These are phyloP conservation scores for Amazona vittata DNA, from an alignment of 2,113 vertebrate genomes.

Conservation along the genomic window DNA sequence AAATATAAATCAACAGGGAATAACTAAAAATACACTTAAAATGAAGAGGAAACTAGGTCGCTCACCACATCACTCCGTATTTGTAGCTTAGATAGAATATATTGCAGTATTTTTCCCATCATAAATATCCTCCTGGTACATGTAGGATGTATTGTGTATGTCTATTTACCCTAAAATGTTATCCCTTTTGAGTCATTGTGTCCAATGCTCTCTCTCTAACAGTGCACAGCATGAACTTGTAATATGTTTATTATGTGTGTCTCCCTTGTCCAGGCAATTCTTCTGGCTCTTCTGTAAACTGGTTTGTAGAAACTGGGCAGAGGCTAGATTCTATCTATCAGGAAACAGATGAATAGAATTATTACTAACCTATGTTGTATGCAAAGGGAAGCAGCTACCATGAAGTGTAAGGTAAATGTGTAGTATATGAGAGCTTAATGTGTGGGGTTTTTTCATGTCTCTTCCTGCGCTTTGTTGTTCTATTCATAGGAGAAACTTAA, in stretches of 20 bases:
- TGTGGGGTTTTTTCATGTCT: too few species aligned
- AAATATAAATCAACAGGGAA: constrained; percentile 69
- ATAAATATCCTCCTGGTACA: constrained; percentile 18
- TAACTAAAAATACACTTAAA: constrained; percentile 50
- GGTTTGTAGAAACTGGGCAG: not conserved
- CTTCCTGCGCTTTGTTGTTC: not conserved
- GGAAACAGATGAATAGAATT: not conserved
- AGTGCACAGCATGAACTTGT: not conserved
- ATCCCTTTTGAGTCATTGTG: not conserved
- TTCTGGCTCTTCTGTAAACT: not conserved
- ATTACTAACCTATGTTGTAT: fast-evolving
- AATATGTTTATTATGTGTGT: constrained; percentile 6
- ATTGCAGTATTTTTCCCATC: not conserved
- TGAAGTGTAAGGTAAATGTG: not conserved
- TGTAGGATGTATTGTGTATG: not conserved
- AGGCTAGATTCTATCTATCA: not conserved
- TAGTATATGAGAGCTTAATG: not conserved
- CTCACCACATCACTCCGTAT: not conserved
- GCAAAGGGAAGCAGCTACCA: not conserved
- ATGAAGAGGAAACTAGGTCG: constrained; percentile 63
- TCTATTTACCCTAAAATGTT: not conserved
- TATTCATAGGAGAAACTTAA: not conserved
- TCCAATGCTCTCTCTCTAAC: not conserved
- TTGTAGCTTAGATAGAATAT: not conserved
- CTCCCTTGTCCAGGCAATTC: not conserved